Evolutionary conservation across 2,797 vertebrate genomes (phyloP).

Genomic region (Buphagus erythrorhynchus): DNA sequence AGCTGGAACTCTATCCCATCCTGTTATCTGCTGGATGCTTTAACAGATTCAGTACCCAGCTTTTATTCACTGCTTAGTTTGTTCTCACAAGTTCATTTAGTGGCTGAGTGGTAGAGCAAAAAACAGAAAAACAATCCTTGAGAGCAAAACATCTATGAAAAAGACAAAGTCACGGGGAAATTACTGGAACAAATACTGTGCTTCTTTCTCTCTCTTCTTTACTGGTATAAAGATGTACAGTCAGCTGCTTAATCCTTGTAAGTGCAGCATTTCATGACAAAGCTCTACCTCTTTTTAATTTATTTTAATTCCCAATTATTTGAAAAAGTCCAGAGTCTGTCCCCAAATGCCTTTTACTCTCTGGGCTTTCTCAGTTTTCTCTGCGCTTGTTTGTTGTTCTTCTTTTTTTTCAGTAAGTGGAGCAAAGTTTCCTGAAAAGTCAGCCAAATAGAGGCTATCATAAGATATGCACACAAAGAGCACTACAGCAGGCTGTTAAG

Average conservation of each 20-base stretch:
- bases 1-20: background rate
- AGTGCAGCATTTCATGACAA: slow-evolving; percentile 11
- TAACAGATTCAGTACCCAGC: background rate
- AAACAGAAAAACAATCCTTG: background rate
- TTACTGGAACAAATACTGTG: background rate
- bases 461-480: background rate
- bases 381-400: background rate
- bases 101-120: background rate
- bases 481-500: background rate
- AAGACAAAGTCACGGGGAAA: background rate
- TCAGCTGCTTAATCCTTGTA: background rate
- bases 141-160: background rate
- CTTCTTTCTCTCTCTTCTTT: background rate
- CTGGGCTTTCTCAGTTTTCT: background rate
- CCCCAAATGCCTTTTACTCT: background rate
- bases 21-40: background rate
- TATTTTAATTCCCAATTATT: background rate
- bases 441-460: background rate
- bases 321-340: background rate
- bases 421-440: background rate
- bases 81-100: background rate
- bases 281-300: background rate
- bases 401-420: background rate
- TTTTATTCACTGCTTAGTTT: background rate
- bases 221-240: background rate